Base-by-base conservation (phyloP, 2,113 vertebrate species). In the Morphnarchus princeps region DNA sequence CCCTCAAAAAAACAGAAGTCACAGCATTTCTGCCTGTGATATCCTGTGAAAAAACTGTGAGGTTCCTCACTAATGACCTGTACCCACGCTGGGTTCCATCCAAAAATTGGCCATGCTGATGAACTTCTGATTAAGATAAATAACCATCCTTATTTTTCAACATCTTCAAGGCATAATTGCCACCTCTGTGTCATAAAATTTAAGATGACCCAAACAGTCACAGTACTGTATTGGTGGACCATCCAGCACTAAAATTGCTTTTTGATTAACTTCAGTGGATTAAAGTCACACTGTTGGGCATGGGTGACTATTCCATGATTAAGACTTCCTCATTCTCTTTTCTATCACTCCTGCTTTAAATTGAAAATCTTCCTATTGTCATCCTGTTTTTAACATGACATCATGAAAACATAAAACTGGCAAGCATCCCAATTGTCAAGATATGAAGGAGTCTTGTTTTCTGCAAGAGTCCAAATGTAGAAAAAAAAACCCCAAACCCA, bases 31-130 rank as follows among this genome's bases (percentile, higher is more conserved):
- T 74, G 3, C 31, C 49, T 45, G 32, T 25, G n/a, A 20, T 40
- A 57, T 10, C 58, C 25, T 45, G 36, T 18, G 11, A 29, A 63
- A 65, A 69, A 82, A 31, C 4, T 7, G 3, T 22, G 11, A 87
- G 7, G 13, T 0, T 72, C 29, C 61, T 87, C 36, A 65, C 10
- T n/a, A 62, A 65, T 45, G 29, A 58, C 32, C 40, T 42, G 62
- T 79, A 57, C 36, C 2, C 3, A 31, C 0, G 0, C 5, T 16
- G 15, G 9, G 3, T 49, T 74, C 29, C 45, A 82, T 45, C 9
- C 43, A 45, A 74, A 90, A 91, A 38, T 2, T 45, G 26, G 11
- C 16, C 42, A 49, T 72, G 32, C 17, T 88, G 49, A 43, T n/a
- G 31, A 87, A 65, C 7, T 49, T n/a, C 24, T 76, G 8, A 91